A percentile compares a stretch with the other conserved stretches of the same genome.
phyloP scores from a whole-genome alignment of 2,888 invertebrate genomes.

The Netelia fuscicornis region DNA sequence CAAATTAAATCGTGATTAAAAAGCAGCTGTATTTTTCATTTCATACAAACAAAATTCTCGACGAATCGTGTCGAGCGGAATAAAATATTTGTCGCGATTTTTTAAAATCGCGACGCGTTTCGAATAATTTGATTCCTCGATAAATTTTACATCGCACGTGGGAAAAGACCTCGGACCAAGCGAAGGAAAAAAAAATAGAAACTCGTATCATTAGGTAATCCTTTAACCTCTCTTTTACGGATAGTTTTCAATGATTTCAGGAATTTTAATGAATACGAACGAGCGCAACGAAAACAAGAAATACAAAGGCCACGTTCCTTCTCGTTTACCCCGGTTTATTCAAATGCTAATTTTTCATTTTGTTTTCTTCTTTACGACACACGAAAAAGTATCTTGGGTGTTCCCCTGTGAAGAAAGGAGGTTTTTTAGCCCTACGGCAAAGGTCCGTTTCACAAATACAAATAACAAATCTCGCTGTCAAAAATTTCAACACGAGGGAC shows the following conservation, averaged over 20 bases:
- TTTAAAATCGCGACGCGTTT: no score
- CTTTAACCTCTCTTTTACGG: background rate
- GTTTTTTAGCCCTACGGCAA: background rate
- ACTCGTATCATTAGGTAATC: conserved; percentile 11
- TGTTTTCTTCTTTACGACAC: background rate
- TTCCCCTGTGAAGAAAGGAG: background rate
- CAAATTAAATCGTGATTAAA: no score
- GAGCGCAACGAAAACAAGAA: background rate
- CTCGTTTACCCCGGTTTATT: background rate
- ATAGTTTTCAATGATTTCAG: conserved; percentile 2
- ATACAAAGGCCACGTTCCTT: background rate
- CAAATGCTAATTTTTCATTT: conserved; percentile 3
- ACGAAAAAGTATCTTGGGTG: background rate
- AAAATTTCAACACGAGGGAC: no score
- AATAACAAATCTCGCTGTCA: no score
- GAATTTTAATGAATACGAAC: conserved; percentile 12
- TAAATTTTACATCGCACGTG: background rate
- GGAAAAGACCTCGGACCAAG: no score
- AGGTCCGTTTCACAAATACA: no score
- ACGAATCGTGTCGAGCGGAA: no score
- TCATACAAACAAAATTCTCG: no score
- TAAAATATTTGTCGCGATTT: no score
- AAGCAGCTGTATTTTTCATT: no score
- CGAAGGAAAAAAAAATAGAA: background rate
- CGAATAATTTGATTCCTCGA: no score